Percentiles rank a stretch among this genome's conserved stretches.
Evolutionary conservation across 2,888 invertebrate species (phyloP).

Genomic region (Galeopsomyia nigrocyanea): DNA sequence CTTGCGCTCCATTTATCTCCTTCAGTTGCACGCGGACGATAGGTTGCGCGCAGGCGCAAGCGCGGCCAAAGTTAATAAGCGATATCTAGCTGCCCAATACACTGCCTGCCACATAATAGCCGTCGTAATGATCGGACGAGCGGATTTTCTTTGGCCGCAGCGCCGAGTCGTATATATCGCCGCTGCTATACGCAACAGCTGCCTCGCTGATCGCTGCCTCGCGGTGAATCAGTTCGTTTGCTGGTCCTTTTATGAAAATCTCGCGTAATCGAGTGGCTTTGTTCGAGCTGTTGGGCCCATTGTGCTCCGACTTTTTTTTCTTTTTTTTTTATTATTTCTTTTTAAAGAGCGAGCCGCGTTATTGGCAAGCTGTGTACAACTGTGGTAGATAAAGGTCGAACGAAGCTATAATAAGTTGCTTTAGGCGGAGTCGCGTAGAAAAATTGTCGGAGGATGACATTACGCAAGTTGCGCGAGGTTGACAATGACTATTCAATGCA

Average conservation of each 20-base stretch:
- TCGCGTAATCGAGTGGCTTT: slow-evolving; percentile 3
- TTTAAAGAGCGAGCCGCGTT: too few species aligned
- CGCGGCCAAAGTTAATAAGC: slow-evolving; percentile 64
- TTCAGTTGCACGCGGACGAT: slow-evolving; percentile 47
- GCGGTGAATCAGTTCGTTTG: slow-evolving; percentile 5
- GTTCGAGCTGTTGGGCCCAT: not conserved
- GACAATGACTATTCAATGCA: too few species aligned
- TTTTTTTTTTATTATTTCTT: too few species aligned
- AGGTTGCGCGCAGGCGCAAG: slow-evolving; percentile 54
- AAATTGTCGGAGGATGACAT: too few species aligned
- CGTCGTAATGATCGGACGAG: slow-evolving; percentile 45
- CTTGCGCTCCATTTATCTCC: slow-evolving; percentile 56
- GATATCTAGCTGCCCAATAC: slow-evolving; percentile 56
- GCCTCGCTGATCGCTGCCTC: not conserved
- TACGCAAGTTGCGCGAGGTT: too few species aligned
- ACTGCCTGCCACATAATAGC: slow-evolving; percentile 46
- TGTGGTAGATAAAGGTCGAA: too few species aligned
- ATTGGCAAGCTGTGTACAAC: too few species aligned
- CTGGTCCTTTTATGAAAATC: slow-evolving; percentile 14
- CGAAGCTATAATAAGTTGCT: too few species aligned
- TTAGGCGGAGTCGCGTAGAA: too few species aligned
- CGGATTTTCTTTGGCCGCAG: slow-evolving; percentile 18
- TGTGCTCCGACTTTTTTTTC: too few species aligned
- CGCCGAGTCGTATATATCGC: too few species aligned
- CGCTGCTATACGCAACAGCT: slow-evolving; percentile 15